These are phyloP conservation scores for Mylabris sibirica DNA, from an alignment of 2,888 invertebrate species.

Conservation along the genomic window DNA sequence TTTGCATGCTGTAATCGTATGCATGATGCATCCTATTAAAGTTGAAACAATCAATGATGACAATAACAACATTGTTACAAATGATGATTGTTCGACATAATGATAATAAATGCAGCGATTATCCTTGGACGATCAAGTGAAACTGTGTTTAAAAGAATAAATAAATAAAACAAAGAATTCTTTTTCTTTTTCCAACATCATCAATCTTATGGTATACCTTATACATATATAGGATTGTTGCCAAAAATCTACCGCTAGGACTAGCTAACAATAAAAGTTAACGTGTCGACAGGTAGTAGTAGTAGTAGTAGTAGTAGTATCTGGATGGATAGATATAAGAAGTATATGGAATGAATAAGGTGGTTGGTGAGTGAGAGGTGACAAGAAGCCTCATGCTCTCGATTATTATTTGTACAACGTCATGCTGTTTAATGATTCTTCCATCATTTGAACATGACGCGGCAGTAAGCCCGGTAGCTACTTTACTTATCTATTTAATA, in stretches of 20 bases:
- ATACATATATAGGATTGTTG: too few species aligned
- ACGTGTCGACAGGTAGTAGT: conserved; percentile 41
- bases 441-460: conserved; percentile 55
- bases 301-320: too few species aligned
- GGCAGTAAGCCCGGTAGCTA: conserved; percentile 61
- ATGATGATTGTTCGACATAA: conserved; percentile 40
- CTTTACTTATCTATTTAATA: conserved; percentile 60
- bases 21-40: conserved; percentile 52
- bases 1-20: conserved; percentile 49
- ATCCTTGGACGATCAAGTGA: conserved; percentile 32
- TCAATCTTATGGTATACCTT: not conserved
- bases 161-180: not conserved
- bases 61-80: conserved; percentile 46
- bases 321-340: not conserved
- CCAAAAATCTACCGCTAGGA: not conserved
- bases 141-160: not conserved
- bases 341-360: not conserved
- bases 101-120: conserved; percentile 33
- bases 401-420: conserved; percentile 43
- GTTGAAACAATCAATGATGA: conserved; percentile 46
- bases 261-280: conserved; percentile 16
- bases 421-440: conserved; percentile 60
- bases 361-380: conserved; percentile 26
- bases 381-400: conserved; percentile 33
- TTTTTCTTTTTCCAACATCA: not conserved